Base-by-base conservation (phyloP, 2,888 invertebrate genomes). In the Gastrophysa polygoni region DNA sequence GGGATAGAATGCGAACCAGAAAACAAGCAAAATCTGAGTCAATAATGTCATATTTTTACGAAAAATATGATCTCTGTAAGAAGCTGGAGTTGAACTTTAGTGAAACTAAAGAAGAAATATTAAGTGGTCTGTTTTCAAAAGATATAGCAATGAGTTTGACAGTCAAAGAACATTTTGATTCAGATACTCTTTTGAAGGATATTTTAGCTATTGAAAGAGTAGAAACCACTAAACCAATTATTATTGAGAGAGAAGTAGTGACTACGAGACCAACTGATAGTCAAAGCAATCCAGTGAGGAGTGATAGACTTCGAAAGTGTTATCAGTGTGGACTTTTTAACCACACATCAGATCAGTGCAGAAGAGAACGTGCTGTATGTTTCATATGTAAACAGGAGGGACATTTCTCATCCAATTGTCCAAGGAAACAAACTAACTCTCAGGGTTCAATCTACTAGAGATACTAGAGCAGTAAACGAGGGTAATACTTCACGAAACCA, bases 341-440 rank as follows among this genome's bases (percentile, higher is more conserved):
- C 34, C 54, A 52, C 18, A 52, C 18, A 1, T 16, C 54, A 11
- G 14, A 29, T 4, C 54, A 52, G n/a, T 52, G 54, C 20, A 29
- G 32, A 52, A 14, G 1, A 11, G 17, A 44, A 11, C 17, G 24
- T 18, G 7, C 57, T 17, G 32, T 57, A 24, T 61, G 61, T 34
- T 57, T 28, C 21, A 48, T 14, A 21, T 61, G 61, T 21, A 49
- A 48, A 17, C 1, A 49, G 10, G 43, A 57, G n/a, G 61, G 61
- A 14, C 61, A 61, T 46, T 14, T 49, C 6, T 29, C 56, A 7
- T 1, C 18, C 17, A 44, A 61, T n/a, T 61, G 61, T 21, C 32
- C 59, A 5, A 44, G 10, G 10, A 10, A 10, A 32, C 6, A 10
- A 32, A 32, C 1, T 8, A 10, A 8, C 10, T 8, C 29, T 8